Evolutionary conservation across 1,140 invertebrate genomes (phyloP).

Genomic region (Dendroctonus valens): DNA sequence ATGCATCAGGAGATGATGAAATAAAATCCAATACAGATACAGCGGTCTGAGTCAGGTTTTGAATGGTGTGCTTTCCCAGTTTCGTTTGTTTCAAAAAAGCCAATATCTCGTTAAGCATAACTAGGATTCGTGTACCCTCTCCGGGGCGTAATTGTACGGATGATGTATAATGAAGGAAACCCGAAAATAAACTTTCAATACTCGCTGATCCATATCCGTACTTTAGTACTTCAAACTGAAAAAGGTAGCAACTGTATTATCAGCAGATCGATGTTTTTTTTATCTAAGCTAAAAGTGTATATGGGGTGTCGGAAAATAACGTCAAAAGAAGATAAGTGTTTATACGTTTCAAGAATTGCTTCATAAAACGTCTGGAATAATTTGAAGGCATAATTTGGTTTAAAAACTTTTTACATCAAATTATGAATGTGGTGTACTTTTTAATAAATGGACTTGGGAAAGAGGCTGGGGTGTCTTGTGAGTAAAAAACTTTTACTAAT

Average conservation of each 20-base stretch:
- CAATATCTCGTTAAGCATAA: conserved; percentile 53
- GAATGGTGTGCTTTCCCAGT: background rate
- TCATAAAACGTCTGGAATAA: no score
- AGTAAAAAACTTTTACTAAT: no score
- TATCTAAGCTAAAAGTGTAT: no score
- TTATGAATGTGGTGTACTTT: no score
- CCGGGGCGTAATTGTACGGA: conserved; percentile 54
- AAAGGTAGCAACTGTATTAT: conserved; percentile 1
- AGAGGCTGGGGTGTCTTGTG: no score
- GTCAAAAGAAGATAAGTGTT: no score
- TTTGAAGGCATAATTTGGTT: no score
- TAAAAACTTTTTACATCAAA: no score
- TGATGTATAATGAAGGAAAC: conserved; percentile 50
- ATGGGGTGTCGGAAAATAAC: no score
- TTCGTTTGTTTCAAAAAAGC: conserved; percentile 49
- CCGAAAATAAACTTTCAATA: conserved; percentile 49
- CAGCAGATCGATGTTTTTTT: no score
- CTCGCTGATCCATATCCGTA: conserved; percentile 57
- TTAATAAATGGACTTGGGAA: no score
- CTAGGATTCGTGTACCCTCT: conserved; percentile 57
- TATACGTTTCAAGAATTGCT: no score
- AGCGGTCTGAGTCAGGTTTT: conserved; percentile 21
- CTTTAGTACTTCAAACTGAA: conserved; percentile 57
- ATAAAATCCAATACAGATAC: conserved; percentile 21
- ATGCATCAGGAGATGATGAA: conserved; percentile 20